Evolutionary conservation across 2,113 vertebrate genomes (phyloP), one percentile per base, ranked within the genome.

Genomic region (Corydoras sp.): DNA sequence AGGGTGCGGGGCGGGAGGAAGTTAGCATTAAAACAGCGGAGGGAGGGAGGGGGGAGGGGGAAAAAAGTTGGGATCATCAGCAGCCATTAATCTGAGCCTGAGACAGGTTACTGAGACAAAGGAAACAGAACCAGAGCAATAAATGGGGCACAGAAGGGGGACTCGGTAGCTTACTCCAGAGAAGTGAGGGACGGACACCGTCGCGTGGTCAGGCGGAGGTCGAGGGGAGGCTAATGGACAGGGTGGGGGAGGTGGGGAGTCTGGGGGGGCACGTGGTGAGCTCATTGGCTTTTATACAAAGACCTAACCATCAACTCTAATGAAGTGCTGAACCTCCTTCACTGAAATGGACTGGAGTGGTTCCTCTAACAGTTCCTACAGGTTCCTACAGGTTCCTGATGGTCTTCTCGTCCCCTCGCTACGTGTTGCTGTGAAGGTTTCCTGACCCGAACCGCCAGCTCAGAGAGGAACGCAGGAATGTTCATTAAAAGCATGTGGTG

Each of bases 31-130:
- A 8, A 18, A 64, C 7, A 11, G 54, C 29, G 3, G 14, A 43
- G 60, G 24, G 76, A 10, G 49, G 51, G 60, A 59, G 53, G 62
- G 65, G 11, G 66, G 73, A 67, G 68, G 31, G 62, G 49, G 68
- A 73, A 73, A 73, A 82, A 83, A 80, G 75, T 80, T 77, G 80
- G 81, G 84, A 86, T 85, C 87, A 87, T 80, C 79, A 76, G 78
- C 79, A 78, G 83, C 85, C 85, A 89, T 89, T 90, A 90, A 91
- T 91, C 89, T 89, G 87, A 85, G 87, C 35, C 87, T 88, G 84
- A 91, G 89, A 90, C 88, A 85, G 82, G 86, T 82, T 83, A 83
- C 48, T 55, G 69, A 69, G 65, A 60, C 59, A 78, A 62, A 85
- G 85, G 85, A 80, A 15, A 67, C 50, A 54, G 18, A 72, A 62